Evolutionary conservation across 2,113 vertebrate genomes (phyloP).

Genomic region (Forbesichthys papilliferus): DNA sequence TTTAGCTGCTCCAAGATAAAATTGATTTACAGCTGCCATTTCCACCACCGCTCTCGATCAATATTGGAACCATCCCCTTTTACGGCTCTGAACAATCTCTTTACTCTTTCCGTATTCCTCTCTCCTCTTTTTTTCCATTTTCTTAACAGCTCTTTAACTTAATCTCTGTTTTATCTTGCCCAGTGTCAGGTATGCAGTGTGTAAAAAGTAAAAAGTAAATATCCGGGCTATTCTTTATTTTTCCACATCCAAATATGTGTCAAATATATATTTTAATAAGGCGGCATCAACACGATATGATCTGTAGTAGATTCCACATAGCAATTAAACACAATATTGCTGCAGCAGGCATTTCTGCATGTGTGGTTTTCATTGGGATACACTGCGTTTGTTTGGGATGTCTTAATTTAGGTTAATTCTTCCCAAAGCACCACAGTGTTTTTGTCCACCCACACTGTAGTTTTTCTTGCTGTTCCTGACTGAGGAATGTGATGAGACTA

Average conservation of each 20-base stretch:
- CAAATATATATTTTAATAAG: slow-evolving; percentile 11
- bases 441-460: slow-evolving; percentile 44
- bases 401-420: slow-evolving; percentile 48
- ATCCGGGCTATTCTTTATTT: slow-evolving; percentile 17
- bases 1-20: slow-evolving; percentile 84
- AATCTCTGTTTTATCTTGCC: slow-evolving; percentile 49
- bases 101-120: slow-evolving; percentile 51
- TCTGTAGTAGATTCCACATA: slow-evolving; percentile 43
- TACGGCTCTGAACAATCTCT: slow-evolving; percentile 72
- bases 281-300: slow-evolving; percentile 23
- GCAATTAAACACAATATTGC: slow-evolving; percentile 44
- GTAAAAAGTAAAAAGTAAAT: slow-evolving; percentile 10
- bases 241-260: slow-evolving; percentile 53
- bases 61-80: slow-evolving; percentile 83
- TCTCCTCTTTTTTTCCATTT: slow-evolving; percentile 41
- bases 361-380: slow-evolving; percentile 20
- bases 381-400: slow-evolving; percentile 27
- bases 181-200: slow-evolving; percentile 61
- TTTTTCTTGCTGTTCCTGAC: slow-evolving; percentile 55
- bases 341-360: slow-evolving; percentile 34
- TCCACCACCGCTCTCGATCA: slow-evolving; percentile 82
- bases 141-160: slow-evolving; percentile 69
- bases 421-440: slow-evolving; percentile 24
- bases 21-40: slow-evolving; percentile 87
- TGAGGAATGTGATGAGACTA: slow-evolving; percentile 58